Conservation (phyloP, 2,797 vertebrate genomes). For the Synaphobranchus kaupii region DNA sequence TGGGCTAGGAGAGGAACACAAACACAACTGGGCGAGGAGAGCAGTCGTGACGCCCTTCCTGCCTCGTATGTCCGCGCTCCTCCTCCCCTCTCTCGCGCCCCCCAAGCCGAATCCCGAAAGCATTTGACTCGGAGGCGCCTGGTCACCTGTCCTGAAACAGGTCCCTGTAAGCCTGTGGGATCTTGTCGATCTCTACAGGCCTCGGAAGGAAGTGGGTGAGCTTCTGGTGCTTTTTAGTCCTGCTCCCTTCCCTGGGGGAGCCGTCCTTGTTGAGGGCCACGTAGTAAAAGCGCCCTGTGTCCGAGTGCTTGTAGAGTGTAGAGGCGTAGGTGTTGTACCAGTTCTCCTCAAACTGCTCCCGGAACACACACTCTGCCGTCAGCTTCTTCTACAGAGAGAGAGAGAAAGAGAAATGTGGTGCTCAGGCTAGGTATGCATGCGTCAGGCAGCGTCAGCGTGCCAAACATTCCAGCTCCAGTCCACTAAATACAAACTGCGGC, state of each 20-base stretch:
- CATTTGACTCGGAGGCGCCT: conserved; percentile 46
- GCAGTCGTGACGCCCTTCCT: conserved; percentile 41
- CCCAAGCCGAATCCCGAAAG: conserved; percentile 38
- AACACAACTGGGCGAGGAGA: conserved; percentile 55
- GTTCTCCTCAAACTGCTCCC: conserved; percentile 99
- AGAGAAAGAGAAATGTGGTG: conserved; percentile 13
- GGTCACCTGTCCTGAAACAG: conserved; percentile 95
- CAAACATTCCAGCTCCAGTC: background rate
- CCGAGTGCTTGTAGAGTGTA: conserved; percentile 90
- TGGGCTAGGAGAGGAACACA: conserved; percentile 56
- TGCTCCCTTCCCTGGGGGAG: conserved; percentile 90
- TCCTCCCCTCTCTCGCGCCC: conserved; percentile 20
- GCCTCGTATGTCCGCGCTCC: background rate
- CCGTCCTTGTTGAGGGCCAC: conserved; percentile 98
- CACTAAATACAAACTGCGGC: background rate
- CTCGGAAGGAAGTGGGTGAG: conserved; percentile 96
- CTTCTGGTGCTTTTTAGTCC: conserved; percentile 98
- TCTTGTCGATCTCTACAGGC: conserved; percentile 94
- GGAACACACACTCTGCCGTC: conserved; percentile 93
- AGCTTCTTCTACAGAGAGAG: conserved; percentile 87
- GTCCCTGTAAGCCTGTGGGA: conserved; percentile 90
- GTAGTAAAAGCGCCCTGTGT: conserved; percentile 92
- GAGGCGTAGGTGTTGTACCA: conserved; percentile 99
- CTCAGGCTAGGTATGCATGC: background rate
- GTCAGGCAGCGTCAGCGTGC: background rate